Base-by-base conservation (phyloP, 1,140 invertebrate species). In the Cotesia typhae region DNA sequence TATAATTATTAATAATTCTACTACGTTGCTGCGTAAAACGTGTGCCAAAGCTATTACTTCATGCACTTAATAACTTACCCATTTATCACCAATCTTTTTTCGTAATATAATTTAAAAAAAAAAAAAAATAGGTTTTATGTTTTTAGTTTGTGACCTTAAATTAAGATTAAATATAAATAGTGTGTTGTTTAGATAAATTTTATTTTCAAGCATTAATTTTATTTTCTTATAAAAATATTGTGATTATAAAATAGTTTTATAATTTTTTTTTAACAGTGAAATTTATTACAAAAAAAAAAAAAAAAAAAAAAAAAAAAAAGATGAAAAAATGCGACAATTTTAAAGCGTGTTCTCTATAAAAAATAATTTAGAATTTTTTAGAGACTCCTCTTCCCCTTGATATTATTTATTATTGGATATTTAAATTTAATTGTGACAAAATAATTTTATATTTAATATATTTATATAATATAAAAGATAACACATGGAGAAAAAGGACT, bases 1-100 rank as follows among this genome's bases (percentile, higher is more conserved):
- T 51, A 73, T 68, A 68, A 78, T 66, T 76, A 69, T 70, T 72
- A 36, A 28, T 64, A 47, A 47, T 6, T 47, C 41, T 9, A 47
- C 41, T 47, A 47, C 41, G 41, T 47, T 47, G 41, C 41, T 10
- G 41, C 41, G 1, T 47, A 47, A 28, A 28, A 64, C 71, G 61
- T 65, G 71, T 64, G 35, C 60, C 60, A 61, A 61, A 61, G 41
- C 41, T 47, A 10, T 47, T 47, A 61, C 60, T 35, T 35, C 60
- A 61, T 61, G 60, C 60, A 59, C 55, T 59, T 47, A 47, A 47
- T 47, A 6, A 47, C 41, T 47, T 47, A 47, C 41, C 41, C 41
- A 47, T 47, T 47, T 47, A 10, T 10, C 10, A 47, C 6, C 41
- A 47, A 9, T 47, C 41, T 6, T 47, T 47, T 9, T 47, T 47